Evolutionary conservation across 2,888 invertebrate genomes (phyloP).

Genomic region (Rhagonycha fulva): DNA sequence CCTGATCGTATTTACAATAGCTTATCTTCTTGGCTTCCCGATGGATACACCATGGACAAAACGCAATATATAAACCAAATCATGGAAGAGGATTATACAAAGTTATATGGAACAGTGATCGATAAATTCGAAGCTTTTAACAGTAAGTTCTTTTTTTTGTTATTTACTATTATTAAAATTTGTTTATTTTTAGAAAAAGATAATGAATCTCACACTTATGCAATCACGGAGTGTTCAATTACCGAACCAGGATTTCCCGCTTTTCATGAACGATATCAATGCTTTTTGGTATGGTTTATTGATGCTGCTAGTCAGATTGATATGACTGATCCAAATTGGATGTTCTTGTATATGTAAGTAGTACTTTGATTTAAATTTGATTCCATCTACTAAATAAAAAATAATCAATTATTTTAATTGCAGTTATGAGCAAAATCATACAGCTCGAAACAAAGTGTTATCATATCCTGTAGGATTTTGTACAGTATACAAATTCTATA

Average conservation of each 20-base stretch:
- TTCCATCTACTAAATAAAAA: background rate
- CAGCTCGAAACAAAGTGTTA: constrained; percentile 59
- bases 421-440: constrained; percentile 73
- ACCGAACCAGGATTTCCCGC: constrained; percentile 72
- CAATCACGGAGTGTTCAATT: constrained; percentile 79
- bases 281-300: constrained; percentile 92
- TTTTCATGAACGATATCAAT: constrained; percentile 85
- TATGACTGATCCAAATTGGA: constrained; percentile 90
- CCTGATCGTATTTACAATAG: constrained; percentile 44
- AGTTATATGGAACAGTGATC: constrained; percentile 44
- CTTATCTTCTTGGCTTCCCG: constrained; percentile 48
- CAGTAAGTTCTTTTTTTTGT: constrained; percentile 15
- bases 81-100: constrained; percentile 41
- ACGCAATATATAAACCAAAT: constrained; percentile 39
- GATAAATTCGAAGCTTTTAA: constrained; percentile 30
- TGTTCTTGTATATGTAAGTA: constrained; percentile 80
- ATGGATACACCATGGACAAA: constrained; percentile 38
- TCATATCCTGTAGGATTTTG: constrained; percentile 87
- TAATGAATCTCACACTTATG: constrained; percentile 60
- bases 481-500: constrained; percentile 93
- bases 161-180: constrained; percentile 1
- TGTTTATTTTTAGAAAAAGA: constrained; percentile 43
- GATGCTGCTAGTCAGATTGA: constrained; percentile 96
- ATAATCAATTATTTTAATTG: constrained; percentile 30
- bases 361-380: too few species aligned